These are phyloP conservation scores for Procavia capensis DNA, from an alignment of 2,113 vertebrate species.

Conservation along the genomic window DNA sequence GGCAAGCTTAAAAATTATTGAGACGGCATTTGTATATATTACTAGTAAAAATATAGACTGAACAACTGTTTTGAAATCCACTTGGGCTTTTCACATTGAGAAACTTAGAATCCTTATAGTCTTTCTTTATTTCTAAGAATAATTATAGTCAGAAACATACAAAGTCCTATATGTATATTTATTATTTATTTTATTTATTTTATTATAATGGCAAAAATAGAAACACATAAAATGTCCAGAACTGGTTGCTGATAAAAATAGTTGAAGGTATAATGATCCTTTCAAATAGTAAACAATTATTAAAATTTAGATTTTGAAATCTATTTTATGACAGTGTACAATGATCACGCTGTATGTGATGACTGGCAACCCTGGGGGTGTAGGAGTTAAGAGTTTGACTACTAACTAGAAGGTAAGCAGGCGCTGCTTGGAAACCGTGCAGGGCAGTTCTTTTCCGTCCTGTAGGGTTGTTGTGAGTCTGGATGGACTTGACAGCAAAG, in stretches of 20 bases:
- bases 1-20: neutral
- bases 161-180: neutral
- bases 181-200: neutral
- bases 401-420: too few relatives aligned
- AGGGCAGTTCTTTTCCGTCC: too few relatives aligned
- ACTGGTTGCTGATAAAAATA: conserved; percentile 29
- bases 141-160: neutral
- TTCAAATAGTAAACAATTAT: neutral
- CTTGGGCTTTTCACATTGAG: neutral
- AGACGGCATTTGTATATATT: neutral
- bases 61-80: neutral
- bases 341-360: neutral
- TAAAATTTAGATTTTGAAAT: conserved; percentile 22
- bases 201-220: conserved; percentile 36
- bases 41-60: neutral
- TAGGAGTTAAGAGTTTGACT: neutral
- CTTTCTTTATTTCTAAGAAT: neutral
- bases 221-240: neutral
- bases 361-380: too few relatives aligned
- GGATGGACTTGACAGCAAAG: too few relatives aligned
- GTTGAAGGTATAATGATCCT: conserved; percentile 4
- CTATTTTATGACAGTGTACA: neutral
- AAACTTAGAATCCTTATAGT: neutral
- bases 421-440: too few relatives aligned
- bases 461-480: too few relatives aligned